phyloP scores from a whole-genome alignment of 2,113 vertebrate genomes.

The Tetrao urogallus region DNA sequence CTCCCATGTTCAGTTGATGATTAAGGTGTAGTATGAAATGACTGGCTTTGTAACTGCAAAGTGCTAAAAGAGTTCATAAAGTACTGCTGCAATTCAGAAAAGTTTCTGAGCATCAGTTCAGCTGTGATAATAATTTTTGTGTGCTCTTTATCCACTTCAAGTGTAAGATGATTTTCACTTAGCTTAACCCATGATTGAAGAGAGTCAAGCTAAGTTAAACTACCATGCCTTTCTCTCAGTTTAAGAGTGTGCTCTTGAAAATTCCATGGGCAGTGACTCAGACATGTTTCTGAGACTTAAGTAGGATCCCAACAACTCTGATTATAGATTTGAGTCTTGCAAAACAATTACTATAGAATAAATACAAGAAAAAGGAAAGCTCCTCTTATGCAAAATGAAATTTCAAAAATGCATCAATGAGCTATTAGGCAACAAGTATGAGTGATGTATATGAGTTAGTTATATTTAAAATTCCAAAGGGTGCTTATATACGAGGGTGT shows the following conservation, averaged over 20 bases:
- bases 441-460: not conserved
- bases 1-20: not conserved
- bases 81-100: not conserved
- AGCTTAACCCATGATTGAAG: not conserved
- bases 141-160: not conserved
- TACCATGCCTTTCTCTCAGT: not conserved
- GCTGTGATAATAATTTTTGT: not conserved
- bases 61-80: not conserved
- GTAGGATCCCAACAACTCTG: not conserved
- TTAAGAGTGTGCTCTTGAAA: not conserved
- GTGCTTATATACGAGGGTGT: not conserved
- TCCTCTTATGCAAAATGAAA: not conserved
- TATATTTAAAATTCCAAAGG: not conserved
- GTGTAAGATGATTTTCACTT: not conserved
- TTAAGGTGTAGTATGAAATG: not conserved
- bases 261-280: not conserved
- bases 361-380: not conserved
- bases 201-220: not conserved
- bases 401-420: not conserved
- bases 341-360: not conserved
- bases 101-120: not conserved
- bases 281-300: not conserved
- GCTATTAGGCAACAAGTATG: not conserved
- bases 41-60: not conserved
- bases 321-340: not conserved